Evolutionary conservation across 2,797 vertebrate species (phyloP).

Genomic region (Amniataba percoides): DNA sequence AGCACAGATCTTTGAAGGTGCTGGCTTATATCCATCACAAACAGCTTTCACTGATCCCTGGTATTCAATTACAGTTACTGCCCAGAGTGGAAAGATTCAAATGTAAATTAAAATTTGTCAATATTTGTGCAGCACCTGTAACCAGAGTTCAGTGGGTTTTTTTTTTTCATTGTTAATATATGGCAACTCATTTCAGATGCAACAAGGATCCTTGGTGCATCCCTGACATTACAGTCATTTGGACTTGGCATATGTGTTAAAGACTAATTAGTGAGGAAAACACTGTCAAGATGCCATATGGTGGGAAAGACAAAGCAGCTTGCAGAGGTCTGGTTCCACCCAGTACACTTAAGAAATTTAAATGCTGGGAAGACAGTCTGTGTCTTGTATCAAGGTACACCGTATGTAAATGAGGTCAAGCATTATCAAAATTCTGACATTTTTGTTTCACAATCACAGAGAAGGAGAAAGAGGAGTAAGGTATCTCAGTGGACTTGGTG

Average conservation of each 20-base stretch:
- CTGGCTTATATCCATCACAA: conserved; percentile 52
- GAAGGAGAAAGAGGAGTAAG: neutral
- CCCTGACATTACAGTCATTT: conserved; percentile 84
- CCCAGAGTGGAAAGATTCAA: neutral
- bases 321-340: conserved; percentile 82
- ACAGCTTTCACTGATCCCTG: conserved; percentile 20
- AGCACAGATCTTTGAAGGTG: conserved; percentile 26
- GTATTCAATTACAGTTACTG: conserved; percentile 40
- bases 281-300: conserved; percentile 89
- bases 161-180: conserved; percentile 50
- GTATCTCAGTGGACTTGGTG: conserved; percentile 11
- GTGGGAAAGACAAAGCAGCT: conserved; percentile 85
- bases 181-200: conserved; percentile 71
- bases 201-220: conserved; percentile 68
- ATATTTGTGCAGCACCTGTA: conserved; percentile 39
- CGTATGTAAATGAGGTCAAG: conserved; percentile 85
- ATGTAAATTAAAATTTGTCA: conserved; percentile 15
- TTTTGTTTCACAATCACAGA: conserved; percentile 56
- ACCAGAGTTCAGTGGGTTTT: conserved; percentile 23
- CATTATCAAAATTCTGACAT: conserved; percentile 76
- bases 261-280: conserved; percentile 89
- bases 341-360: conserved; percentile 79
- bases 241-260: conserved; percentile 87
- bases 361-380: conserved; percentile 79
- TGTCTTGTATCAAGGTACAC: conserved; percentile 79